These are phyloP conservation scores for Carettochelys insculpta DNA, from an alignment of 2,113 vertebrate genomes.

Conservation along the genomic window DNA sequence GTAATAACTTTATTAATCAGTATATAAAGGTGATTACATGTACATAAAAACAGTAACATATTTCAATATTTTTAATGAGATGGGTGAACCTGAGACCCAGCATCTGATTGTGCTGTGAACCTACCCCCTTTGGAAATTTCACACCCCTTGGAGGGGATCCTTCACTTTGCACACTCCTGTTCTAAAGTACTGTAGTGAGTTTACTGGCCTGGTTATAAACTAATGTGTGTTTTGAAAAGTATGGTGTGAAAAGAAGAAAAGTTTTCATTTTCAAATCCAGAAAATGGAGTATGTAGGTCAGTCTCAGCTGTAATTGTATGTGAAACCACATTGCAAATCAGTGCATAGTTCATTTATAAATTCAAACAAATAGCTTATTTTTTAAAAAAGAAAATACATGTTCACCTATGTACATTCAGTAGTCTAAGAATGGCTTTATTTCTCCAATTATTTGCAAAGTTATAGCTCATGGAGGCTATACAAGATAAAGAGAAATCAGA, in stretches of 20 bases:
- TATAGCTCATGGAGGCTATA: neutral
- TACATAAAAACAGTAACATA: too few species aligned
- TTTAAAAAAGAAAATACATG: neutral
- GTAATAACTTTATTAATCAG: too few species aligned
- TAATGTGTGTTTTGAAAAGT: neutral
- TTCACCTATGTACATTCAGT: neutral
- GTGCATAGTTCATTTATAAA: neutral
- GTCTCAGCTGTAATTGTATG: neutral
- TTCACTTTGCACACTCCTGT: too few species aligned
- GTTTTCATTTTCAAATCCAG: neutral
- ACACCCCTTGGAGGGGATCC: too few species aligned
- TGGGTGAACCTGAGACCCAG: too few species aligned
- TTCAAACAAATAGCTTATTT: neutral
- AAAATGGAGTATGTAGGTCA: neutral
- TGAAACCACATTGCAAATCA: neutral
- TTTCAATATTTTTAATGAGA: too few species aligned
- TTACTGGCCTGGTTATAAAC: neutral
- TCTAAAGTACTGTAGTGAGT: neutral
- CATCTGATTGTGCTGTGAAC: too few species aligned
- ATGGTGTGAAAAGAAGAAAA: neutral
- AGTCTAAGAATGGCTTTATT: neutral
- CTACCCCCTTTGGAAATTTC: too few species aligned
- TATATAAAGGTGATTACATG: too few species aligned
- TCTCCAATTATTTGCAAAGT: neutral
- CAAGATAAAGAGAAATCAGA: neutral